A percentile compares a stretch with the other conserved stretches of the same genome.
These are phyloP conservation scores for Heliconius ismenius DNA, from an alignment of 2,888 invertebrate genomes.

Conservation along the genomic window DNA sequence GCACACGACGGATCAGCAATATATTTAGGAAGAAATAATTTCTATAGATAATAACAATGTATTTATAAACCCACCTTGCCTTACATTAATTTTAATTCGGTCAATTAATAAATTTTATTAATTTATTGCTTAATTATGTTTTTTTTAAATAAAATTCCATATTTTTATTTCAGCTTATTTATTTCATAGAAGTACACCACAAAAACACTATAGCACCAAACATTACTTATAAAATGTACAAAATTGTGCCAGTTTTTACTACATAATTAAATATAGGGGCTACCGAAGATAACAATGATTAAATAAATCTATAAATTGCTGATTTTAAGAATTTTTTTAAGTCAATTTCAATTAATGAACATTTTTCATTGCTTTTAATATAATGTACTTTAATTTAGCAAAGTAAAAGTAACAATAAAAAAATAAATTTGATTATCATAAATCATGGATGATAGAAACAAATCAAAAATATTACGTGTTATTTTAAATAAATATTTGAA, in stretches of 20 bases:
- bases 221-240: slow-evolving; percentile 80
- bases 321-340: too few relatives aligned
- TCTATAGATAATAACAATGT: slow-evolving; percentile 1
- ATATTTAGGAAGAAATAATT: slow-evolving; percentile 74
- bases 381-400: background rate
- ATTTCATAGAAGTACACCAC: slow-evolving; percentile 61
- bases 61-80: slow-evolving; percentile 18
- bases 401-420: background rate
- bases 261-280: slow-evolving; percentile 27
- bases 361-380: background rate
- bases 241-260: slow-evolving; percentile 72
- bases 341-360: too few relatives aligned
- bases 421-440: background rate
- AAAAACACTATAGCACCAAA: slow-evolving; percentile 78
- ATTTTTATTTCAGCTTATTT: slow-evolving; percentile 52
- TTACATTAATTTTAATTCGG: slow-evolving; percentile 25
- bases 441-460: background rate
- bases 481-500: too few relatives aligned
- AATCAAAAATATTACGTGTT: background rate
- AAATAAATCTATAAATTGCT: background rate
- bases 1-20: slow-evolving; percentile 73
- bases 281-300: background rate
- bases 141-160: slow-evolving; percentile 42
- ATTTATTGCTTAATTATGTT: slow-evolving; percentile 43
- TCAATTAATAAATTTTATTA: slow-evolving; percentile 43